Evolutionary conservation across 1,140 invertebrate species (phyloP).

Genomic region (Hycleus phaleratus): DNA sequence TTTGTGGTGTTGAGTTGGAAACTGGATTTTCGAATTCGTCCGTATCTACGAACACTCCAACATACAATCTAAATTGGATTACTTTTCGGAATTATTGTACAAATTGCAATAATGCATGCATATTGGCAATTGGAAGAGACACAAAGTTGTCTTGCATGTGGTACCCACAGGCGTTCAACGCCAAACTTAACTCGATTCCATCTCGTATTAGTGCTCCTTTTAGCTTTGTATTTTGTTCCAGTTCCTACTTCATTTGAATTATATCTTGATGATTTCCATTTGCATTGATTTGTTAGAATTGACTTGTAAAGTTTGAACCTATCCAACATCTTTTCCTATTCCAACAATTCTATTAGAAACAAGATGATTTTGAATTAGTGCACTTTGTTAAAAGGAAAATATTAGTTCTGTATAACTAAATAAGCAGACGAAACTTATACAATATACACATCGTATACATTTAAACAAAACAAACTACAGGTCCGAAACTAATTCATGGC

Average conservation of each 20-base stretch:
- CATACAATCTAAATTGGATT: conserved; percentile 20
- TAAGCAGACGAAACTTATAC: conserved; percentile 20
- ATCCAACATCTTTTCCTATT: no score
- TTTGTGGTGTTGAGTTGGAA: conserved; percentile 6
- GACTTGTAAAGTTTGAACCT: no score
- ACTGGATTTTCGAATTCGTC: conserved; percentile 10
- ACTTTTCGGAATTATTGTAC: conserved; percentile 37
- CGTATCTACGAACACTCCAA: conserved; percentile 8
- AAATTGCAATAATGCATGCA: conserved; percentile 41
- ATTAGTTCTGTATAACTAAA: conserved; percentile 20
- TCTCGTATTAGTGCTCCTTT: conserved; percentile 14
- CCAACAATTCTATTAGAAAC: no score
- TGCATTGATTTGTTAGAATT: no score
- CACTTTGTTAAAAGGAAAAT: conserved; percentile 10
- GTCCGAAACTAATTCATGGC: conserved; percentile 26
- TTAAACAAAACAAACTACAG: conserved; percentile 26
- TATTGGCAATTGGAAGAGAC: conserved; percentile 36
- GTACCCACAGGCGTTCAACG: conserved; percentile 18
- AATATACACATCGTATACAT: no score
- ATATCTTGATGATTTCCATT: no score
- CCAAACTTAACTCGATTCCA: conserved; percentile 18
- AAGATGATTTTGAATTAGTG: no score
- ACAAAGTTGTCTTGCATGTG: conserved; percentile 17
- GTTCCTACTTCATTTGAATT: not conserved
- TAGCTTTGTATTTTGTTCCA: conserved; percentile 7